Evolutionary conservation across 2,888 invertebrate species (phyloP), one percentile per base, ranked within the genome.

Genomic region (Cosmia pyralina): DNA sequence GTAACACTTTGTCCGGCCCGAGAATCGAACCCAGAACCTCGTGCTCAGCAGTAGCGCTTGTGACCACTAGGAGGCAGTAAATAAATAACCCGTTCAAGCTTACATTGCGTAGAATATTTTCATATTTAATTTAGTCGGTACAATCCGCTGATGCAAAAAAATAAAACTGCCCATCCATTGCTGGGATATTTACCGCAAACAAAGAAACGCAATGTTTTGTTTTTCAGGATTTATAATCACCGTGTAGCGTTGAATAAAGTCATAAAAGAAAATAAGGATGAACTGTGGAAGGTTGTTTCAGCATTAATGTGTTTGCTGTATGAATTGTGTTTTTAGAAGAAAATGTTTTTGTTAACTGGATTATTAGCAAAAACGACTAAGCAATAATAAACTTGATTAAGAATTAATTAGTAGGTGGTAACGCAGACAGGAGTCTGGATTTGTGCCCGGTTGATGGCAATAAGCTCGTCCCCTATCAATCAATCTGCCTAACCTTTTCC

Each of bases 151-250:
- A 73, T 83, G 71, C 34, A 60, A 70, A 79, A 82, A 64, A 85
- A 83, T 83, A 80, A 77, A 80, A 76, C 64, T 65, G 44, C 44
- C 22, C 65, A 59, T 44, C 46, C 77, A 72, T 83, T 67, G 72
- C 63, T 67, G 55, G 75, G 74, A 75, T 80, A 72, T 83, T 74
- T 74, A 57, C 67, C 59, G 55, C 69, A 77, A 83, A 83, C 83
- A 80, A 85, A 85, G 77, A 83, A 83, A 72, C 69, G 66, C 64
- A 55, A 57, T 69, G 68, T 74, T 79, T 79, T 76, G 69, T 80
- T 76, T 79, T 85, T 80, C 28, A 13, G 41, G 50, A 72, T 85
- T 79, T 85, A 79, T 80, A 85, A 79, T 74, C 69, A 72, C 76
- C 74, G 68, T 77, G 76, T 70, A 67, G 70, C 73, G 55, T 70